A percentile compares a stretch with the other conserved stretches of the same genome.
Evolutionary conservation across 2,888 invertebrate species (phyloP).

Genomic region (Tetropium fuscum): DNA sequence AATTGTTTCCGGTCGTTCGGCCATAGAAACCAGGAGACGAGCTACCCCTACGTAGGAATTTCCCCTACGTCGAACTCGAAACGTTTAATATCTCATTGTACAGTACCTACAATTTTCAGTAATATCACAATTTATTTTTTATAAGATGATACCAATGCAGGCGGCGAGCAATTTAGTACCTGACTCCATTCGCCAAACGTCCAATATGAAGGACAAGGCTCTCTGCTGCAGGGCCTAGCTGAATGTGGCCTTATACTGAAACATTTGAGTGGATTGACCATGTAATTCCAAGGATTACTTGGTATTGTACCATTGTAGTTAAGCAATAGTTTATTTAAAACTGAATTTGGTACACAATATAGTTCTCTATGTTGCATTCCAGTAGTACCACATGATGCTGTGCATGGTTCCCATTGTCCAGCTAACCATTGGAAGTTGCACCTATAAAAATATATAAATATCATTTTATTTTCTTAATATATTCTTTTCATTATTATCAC

Average conservation of each 20-base stretch:
- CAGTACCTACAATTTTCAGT: too few relatives aligned
- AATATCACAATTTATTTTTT: too few relatives aligned
- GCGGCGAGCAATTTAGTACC: slow-evolving; percentile 63
- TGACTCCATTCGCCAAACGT: slow-evolving; percentile 73
- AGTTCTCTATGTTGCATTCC: slow-evolving; percentile 74
- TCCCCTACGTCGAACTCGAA: too few relatives aligned
- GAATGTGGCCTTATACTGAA: slow-evolving; percentile 58
- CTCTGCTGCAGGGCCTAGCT: slow-evolving; percentile 70
- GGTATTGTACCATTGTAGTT: slow-evolving; percentile 60
- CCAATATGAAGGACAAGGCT: slow-evolving; percentile 75
- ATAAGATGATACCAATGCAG: too few relatives aligned
- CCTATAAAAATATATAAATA: too few relatives aligned
- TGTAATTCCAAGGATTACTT: slow-evolving; percentile 68
- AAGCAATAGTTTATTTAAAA: slow-evolving; percentile 51
- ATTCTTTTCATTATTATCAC: too few relatives aligned
- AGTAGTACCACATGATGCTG: slow-evolving; percentile 72
- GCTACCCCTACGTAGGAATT: too few relatives aligned
- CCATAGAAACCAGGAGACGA: too few relatives aligned
- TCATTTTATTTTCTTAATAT: too few relatives aligned
- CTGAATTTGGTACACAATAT: slow-evolving; percentile 73
- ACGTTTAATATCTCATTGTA: too few relatives aligned
- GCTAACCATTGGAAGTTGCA: slow-evolving; percentile 74
- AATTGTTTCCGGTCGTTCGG: too few relatives aligned
- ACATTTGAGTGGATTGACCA: slow-evolving; percentile 72
- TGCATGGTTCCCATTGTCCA: slow-evolving; percentile 77